Conservation (phyloP, 2,113 vertebrate species). For the Ptychochromis oligacanthus region DNA sequence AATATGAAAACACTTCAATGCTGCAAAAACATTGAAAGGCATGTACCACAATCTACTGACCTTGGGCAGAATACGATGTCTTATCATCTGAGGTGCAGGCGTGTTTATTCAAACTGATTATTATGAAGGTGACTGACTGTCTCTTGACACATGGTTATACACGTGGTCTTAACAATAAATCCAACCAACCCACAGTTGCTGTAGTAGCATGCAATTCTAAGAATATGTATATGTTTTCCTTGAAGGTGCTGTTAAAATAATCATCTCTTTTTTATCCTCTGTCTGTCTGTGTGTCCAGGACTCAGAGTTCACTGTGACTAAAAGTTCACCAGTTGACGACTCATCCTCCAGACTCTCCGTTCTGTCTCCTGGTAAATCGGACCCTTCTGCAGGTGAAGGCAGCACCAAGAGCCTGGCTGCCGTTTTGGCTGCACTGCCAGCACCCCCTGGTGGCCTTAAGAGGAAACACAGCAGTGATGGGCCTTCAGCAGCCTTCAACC, state of each 20-base stretch:
- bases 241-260: neutral
- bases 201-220: neutral
- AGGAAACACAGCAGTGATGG: constrained; percentile 83
- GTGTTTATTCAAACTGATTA: neutral
- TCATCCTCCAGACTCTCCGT: constrained; percentile 69
- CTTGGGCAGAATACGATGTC: neutral
- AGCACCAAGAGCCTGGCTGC: constrained; percentile 78
- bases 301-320: constrained; percentile 77
- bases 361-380: constrained; percentile 55
- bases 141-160: neutral
- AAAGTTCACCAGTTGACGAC: constrained; percentile 74
- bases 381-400: constrained; percentile 73
- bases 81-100: neutral
- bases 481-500: constrained; percentile 37
- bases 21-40: neutral
- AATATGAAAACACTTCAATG: neutral
- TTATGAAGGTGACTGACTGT: neutral
- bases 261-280: neutral
- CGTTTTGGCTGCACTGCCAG: constrained; percentile 80
- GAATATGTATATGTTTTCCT: neutral
- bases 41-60: neutral
- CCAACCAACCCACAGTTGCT: neutral
- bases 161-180: neutral
- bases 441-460: constrained; percentile 79
- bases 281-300: constrained; percentile 65